A percentile compares a stretch with the other conserved stretches of the same genome.
phyloP scores from a whole-genome alignment of 2,113 vertebrate species.

The Balaeniceps rex region DNA sequence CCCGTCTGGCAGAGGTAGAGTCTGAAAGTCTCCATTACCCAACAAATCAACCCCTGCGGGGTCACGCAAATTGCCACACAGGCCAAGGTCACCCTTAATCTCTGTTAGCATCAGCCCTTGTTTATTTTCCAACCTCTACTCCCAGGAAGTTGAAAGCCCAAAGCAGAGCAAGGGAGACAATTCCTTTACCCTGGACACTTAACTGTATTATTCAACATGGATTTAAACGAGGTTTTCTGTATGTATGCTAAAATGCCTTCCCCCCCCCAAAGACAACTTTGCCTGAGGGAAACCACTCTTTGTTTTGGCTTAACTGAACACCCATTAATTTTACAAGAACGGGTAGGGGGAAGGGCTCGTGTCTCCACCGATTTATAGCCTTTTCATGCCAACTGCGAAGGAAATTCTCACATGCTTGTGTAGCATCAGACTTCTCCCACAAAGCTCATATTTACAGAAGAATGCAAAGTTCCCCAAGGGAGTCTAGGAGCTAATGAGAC shows the following conservation, averaged over 20 bases:
- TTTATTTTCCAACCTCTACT: constrained; percentile 21
- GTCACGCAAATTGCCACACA: neutral
- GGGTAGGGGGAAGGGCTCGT: constrained; percentile 16
- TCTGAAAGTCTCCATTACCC: neutral
- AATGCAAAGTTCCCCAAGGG: constrained; percentile 50
- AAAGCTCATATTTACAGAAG: constrained; percentile 59
- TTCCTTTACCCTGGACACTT: constrained; percentile 10
- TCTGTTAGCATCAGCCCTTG: neutral
- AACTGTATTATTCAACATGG: constrained; percentile 27
- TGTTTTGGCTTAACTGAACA: constrained; percentile 53
- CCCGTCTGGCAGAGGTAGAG: neutral
- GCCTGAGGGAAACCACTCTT: constrained; percentile 41
- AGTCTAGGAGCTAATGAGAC: constrained; percentile 51
- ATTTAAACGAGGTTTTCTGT: constrained; percentile 40
- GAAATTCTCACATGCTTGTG: constrained; percentile 42
- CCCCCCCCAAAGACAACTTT: neutral
- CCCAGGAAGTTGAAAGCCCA: constrained; percentile 5
- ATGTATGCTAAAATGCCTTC: neutral
- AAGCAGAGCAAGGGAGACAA: neutral
- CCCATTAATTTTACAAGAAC: constrained; percentile 57
- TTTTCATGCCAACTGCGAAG: constrained; percentile 49
- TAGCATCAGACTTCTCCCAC: constrained; percentile 61
- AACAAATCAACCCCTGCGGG: neutral
- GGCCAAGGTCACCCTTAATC: constrained; percentile 19
- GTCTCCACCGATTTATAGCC: constrained; percentile 51